Percentiles rank a stretch among this genome's conserved stretches.
These are phyloP conservation scores for Dione vanillae DNA, from an alignment of 2,888 invertebrate genomes.

Conservation along the genomic window DNA sequence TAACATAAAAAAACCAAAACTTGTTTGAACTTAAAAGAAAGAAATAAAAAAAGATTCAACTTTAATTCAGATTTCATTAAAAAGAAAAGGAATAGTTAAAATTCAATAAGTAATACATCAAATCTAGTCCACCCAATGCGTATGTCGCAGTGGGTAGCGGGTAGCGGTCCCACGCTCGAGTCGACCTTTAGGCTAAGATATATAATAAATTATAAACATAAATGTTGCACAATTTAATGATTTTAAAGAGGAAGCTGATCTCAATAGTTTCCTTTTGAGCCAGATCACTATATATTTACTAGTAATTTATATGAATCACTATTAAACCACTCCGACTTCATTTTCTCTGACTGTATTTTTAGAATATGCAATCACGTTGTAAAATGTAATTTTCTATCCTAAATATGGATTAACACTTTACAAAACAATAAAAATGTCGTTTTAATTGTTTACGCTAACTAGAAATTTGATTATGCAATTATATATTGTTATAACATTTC, in stretches of 20 bases:
- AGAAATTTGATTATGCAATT: too few species aligned
- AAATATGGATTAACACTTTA: too few species aligned
- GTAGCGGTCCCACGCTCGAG: constrained; percentile 72
- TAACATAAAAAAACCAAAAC: too few species aligned
- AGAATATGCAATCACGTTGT: too few species aligned
- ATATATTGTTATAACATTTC: too few species aligned
- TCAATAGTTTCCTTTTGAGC: constrained; percentile 56
- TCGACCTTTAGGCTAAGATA: constrained; percentile 66
- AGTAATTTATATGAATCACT: not conserved
- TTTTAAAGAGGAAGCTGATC: constrained; percentile 58
- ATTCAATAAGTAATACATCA: constrained; percentile 62
- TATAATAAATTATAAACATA: constrained; percentile 49
- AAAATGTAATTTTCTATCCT: too few species aligned
- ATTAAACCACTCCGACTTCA: not conserved
- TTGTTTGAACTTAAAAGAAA: too few species aligned
- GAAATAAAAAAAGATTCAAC: not conserved
- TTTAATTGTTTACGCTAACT: too few species aligned
- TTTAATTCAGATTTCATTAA: not conserved
- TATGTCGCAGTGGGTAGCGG: constrained; percentile 64
- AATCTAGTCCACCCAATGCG: constrained; percentile 61
- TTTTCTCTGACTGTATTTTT: too few species aligned
- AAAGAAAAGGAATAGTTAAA: not conserved
- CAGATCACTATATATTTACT: not conserved
- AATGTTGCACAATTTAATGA: constrained; percentile 52
- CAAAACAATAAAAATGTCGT: too few species aligned